phyloP scores from a whole-genome alignment of 2,113 vertebrate species.

The human region GRCh38 chr4:69898001-69898500 shows the following conservation, averaged over 20 bases:
- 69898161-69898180: neutral
- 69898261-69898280: too few species aligned
- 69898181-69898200: neutral
- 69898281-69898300: neutral
- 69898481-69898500: neutral
- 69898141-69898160: neutral
- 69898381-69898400: neutral
- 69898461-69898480: neutral
- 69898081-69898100: neutral
- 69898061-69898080: fast-evolving
- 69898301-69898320: neutral
- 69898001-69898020: neutral
- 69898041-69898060: neutral
- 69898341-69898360: neutral
- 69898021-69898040: neutral
- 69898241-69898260: neutral
- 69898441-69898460: neutral
- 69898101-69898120: neutral
- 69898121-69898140: neutral
- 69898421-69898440: neutral
- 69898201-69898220: neutral
- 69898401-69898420: neutral
- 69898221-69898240: neutral
- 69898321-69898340: neutral
- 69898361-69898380: neutral